These are phyloP conservation scores for Siniperca chuatsi DNA, from an alignment of 2,113 vertebrate genomes.

Conservation along the genomic window DNA sequence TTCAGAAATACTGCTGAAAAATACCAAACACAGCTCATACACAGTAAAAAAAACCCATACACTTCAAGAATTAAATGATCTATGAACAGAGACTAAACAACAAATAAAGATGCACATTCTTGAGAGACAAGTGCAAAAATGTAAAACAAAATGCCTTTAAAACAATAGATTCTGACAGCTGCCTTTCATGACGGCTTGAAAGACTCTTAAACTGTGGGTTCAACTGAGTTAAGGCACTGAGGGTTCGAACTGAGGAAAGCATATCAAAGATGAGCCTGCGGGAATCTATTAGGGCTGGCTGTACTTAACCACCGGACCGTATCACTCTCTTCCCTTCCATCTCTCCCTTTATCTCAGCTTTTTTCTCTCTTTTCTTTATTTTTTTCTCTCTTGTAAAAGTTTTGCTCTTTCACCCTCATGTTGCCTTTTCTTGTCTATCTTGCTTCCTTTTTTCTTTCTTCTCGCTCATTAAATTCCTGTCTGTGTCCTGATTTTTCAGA, in stretches of 20 bases:
- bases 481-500: too few species aligned
- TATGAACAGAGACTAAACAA: constrained; percentile 1
- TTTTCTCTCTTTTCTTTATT: too few species aligned
- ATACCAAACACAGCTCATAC: background rate
- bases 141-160: constrained; percentile 40
- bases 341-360: too few species aligned
- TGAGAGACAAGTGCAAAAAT: constrained; percentile 31
- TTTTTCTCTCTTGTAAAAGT: too few species aligned
- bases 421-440: too few species aligned
- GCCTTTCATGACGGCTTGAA: constrained; percentile 73
- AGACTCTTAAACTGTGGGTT: constrained; percentile 51
- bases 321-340: background rate
- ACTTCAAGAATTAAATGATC: background rate
- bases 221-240: constrained; percentile 30
- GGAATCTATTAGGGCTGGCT: constrained; percentile 55
- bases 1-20: background rate
- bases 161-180: constrained; percentile 39
- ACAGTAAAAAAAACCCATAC: background rate
- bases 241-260: constrained; percentile 52
- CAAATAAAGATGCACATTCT: constrained; percentile 35
- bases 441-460: too few species aligned
- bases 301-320: constrained; percentile 5
- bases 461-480: too few species aligned
- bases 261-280: constrained; percentile 73
- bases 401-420: too few species aligned